A percentile compares a stretch with the other conserved stretches of the same genome.
Conservation (phyloP, 2,797 vertebrate species). For the Vespertilio murinus region DNA sequence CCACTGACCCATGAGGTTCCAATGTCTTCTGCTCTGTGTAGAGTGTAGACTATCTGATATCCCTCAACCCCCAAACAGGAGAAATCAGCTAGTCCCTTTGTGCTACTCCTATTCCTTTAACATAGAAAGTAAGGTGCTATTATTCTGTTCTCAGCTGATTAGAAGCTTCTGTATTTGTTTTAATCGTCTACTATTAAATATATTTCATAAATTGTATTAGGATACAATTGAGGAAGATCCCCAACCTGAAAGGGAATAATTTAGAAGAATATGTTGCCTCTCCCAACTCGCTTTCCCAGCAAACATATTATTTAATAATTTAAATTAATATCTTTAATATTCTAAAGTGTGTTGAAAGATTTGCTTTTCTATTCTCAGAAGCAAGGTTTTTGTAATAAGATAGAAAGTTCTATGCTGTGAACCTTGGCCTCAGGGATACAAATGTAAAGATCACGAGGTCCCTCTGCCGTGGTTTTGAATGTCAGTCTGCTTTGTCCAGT, state of each 20-base stretch:
- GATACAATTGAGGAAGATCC: not conserved
- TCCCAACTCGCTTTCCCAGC: not conserved
- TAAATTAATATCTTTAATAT: conserved; percentile 9
- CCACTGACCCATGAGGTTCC: not conserved
- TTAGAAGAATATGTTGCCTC: not conserved
- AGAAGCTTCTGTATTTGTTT: not conserved
- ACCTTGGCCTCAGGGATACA: conserved; percentile 18
- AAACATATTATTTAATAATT: not conserved
- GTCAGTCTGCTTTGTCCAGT: conserved; percentile 28
- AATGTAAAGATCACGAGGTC: conserved; percentile 27
- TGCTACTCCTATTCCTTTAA: not conserved
- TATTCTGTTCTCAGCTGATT: not conserved
- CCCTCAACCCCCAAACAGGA: not conserved
- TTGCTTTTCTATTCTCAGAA: conserved; percentile 64
- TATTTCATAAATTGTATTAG: not conserved
- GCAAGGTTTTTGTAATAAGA: not conserved
- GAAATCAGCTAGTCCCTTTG: not conserved
- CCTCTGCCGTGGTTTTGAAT: conserved; percentile 19
- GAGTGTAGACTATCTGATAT: not conserved
- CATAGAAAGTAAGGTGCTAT: not conserved
- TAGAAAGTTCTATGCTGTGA: not conserved
- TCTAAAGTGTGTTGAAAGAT: conserved; percentile 40
- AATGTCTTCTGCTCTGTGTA: not conserved
- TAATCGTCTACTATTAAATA: not conserved
- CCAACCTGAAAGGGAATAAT: not conserved